These are phyloP conservation scores for Cryptomyrus ogoouensis DNA, from an alignment of 2,113 vertebrate species.

Conservation along the genomic window DNA sequence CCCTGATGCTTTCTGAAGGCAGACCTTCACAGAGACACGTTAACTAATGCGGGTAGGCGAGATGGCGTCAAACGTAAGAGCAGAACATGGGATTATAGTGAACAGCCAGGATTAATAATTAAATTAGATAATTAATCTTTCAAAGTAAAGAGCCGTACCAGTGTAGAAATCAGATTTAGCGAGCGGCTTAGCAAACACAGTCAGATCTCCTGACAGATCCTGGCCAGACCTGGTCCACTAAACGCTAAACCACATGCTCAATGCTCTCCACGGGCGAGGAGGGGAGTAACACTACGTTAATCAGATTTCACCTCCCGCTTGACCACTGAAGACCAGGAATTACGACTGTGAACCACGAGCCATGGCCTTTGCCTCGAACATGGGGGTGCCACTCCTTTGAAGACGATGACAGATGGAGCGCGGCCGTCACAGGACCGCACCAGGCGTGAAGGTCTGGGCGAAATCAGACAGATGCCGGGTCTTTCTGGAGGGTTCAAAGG, in stretches of 20 bases:
- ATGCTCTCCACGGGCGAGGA: neutral
- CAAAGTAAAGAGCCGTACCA: neutral
- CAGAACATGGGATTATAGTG: slow-evolving; percentile 23
- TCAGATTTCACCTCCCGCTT: neutral
- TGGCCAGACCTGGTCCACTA: neutral
- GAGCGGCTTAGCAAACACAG: neutral
- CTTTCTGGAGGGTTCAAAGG: neutral
- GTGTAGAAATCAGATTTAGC: slow-evolving; percentile 3
- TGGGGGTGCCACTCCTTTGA: neutral
- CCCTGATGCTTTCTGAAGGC: neutral
- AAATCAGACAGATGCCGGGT: slow-evolving; percentile 5
- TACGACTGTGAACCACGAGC: too few species aligned
- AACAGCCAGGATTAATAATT: slow-evolving; percentile 16
- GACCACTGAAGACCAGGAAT: neutral
- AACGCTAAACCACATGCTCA: neutral
- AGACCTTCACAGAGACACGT: neutral
- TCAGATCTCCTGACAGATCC: neutral
- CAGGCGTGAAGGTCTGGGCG: neutral
- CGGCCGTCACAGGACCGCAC: neutral
- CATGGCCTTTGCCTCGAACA: neutral
- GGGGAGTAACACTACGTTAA: neutral
- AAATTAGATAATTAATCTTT: slow-evolving; percentile 13
- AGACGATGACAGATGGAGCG: neutral
- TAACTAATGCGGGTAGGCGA: neutral
- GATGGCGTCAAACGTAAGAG: slow-evolving; percentile 8